A percentile compares a stretch with the other conserved stretches of the same genome.
These are phyloP conservation scores for Prunella fulvescens DNA, from an alignment of 2,113 vertebrate genomes.

Conservation along the genomic window DNA sequence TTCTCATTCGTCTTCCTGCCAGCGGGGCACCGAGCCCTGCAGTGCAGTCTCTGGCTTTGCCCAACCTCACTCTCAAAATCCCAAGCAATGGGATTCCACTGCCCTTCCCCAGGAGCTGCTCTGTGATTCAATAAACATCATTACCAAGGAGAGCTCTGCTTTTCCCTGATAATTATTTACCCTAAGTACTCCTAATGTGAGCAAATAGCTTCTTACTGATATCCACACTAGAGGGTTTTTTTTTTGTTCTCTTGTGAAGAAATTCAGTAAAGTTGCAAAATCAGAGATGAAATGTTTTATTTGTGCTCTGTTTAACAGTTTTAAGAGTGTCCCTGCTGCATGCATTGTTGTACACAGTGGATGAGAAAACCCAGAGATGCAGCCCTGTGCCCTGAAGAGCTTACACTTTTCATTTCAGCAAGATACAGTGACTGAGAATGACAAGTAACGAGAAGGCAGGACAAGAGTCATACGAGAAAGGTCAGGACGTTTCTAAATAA, in stretches of 20 bases:
- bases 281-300: neutral
- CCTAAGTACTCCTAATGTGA: neutral
- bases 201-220: neutral
- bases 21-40: neutral
- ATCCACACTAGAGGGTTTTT: neutral
- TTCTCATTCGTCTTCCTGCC: constrained; percentile 57
- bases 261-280: neutral
- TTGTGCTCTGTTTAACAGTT: neutral
- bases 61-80: neutral
- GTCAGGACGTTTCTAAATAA: constrained; percentile 53
- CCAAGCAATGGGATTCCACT: neutral
- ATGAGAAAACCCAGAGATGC: neutral
- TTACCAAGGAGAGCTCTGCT: neutral
- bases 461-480: constrained; percentile 34
- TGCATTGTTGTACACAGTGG: neutral
- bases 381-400: constrained; percentile 43
- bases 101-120: neutral
- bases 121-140: neutral
- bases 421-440: constrained; percentile 58
- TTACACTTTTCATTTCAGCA: constrained; percentile 48
- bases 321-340: neutral
- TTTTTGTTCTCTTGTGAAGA: neutral
- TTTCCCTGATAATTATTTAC: neutral
- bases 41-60: neutral
- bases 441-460: constrained; percentile 48